Conservation (phyloP, 2,113 vertebrate genomes). For the Hypomesus transpacificus region DNA sequence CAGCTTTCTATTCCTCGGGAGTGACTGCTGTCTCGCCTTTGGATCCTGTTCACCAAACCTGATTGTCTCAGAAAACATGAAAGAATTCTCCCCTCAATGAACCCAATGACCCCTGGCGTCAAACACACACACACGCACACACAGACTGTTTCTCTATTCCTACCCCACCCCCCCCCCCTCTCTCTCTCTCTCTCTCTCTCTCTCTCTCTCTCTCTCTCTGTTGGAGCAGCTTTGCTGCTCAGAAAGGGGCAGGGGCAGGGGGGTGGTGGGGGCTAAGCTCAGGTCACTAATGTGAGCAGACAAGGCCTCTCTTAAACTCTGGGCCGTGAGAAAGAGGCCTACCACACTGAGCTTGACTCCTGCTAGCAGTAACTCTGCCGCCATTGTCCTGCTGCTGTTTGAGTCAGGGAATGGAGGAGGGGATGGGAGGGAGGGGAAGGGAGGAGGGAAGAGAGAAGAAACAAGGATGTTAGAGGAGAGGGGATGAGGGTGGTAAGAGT, state of each 20-base stretch:
- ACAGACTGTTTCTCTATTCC: background rate
- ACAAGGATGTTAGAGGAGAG: too few species aligned
- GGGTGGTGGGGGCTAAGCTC: slow-evolving; percentile 8
- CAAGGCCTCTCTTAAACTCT: slow-evolving; percentile 52
- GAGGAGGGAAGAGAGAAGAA: slow-evolving; percentile 1
- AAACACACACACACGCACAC: too few species aligned
- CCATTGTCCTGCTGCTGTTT: slow-evolving; percentile 33
- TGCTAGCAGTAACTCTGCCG: slow-evolving; percentile 10
- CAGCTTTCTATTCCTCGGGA: too few species aligned
- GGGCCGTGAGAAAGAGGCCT: slow-evolving; percentile 49
- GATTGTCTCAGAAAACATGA: background rate
- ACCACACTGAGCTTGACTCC: background rate
- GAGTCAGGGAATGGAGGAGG: background rate
- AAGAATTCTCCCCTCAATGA: background rate
- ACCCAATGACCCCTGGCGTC: background rate
- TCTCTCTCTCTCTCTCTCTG: background rate
- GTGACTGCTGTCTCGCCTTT: too few species aligned
- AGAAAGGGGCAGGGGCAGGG: background rate
- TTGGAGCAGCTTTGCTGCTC: background rate
- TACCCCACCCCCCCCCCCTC: background rate
- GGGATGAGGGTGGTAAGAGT: too few species aligned
- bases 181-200: background rate
- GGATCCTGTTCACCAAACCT: too few species aligned
- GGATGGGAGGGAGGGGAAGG: background rate
- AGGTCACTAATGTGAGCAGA: slow-evolving; percentile 57